Conservation (phyloP, 2,888 invertebrate genomes). For the Prosopocoilus inquinatus region DNA sequence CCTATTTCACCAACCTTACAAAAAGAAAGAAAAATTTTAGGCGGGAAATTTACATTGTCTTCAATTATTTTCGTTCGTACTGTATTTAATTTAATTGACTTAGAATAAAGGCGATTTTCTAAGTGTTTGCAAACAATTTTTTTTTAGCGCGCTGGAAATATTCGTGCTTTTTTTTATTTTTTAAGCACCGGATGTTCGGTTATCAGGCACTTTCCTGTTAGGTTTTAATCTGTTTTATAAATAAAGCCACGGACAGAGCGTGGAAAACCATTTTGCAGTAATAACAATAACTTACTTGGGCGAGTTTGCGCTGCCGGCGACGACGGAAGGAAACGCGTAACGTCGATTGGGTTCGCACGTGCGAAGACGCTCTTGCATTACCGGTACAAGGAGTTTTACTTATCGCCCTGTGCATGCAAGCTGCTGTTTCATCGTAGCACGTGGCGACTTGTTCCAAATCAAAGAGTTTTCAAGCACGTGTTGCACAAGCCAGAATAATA, state of each 20-base stretch:
- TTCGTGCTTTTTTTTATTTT: not conserved
- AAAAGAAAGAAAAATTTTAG: too few relatives aligned
- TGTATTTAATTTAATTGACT: too few relatives aligned
- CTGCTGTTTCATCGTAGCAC: not conserved
- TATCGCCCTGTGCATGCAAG: not conserved
- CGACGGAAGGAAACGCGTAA: not conserved
- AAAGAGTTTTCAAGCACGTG: not conserved
- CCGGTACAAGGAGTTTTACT: not conserved
- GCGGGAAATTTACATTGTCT: too few relatives aligned
- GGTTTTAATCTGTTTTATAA: constrained; percentile 1
- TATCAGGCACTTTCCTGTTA: constrained; percentile 3
- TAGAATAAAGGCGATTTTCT: too few relatives aligned
- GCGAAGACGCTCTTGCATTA: constrained; percentile 1
- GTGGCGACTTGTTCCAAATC: not conserved
- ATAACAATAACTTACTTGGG: not conserved
- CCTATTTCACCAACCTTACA: too few relatives aligned
- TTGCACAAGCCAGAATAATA: too few relatives aligned
- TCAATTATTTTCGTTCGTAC: too few relatives aligned
- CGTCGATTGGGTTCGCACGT: not conserved
- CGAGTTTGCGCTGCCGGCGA: not conserved
- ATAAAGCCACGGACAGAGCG: not conserved
- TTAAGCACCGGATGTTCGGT: not conserved
- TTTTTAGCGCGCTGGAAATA: not conserved
- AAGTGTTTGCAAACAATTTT: not conserved
- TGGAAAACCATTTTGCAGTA: too few relatives aligned